Evolutionary conservation across 2,113 vertebrate species (phyloP).

Genomic region (Syrrhaptes paradoxus): DNA sequence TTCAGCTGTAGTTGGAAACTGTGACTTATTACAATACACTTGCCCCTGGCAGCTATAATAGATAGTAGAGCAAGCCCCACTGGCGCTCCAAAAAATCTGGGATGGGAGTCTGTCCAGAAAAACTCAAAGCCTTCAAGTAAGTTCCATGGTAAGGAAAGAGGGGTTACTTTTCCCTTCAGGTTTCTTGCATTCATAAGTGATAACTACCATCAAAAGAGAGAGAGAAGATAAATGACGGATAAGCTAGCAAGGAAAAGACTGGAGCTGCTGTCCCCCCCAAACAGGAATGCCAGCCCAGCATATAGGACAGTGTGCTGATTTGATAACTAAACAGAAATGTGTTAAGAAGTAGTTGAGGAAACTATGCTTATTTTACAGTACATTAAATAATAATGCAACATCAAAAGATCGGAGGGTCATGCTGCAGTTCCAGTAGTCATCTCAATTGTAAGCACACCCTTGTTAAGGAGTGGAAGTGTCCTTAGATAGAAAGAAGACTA

Average conservation of each 20-base stretch:
- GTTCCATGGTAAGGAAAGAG: slow-evolving; percentile 58
- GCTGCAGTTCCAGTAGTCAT: not conserved
- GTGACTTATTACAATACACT: not conserved
- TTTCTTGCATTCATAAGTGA: slow-evolving; percentile 45
- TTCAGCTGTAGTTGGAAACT: not conserved
- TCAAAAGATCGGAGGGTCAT: not conserved
- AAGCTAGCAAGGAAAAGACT: slow-evolving; percentile 34
- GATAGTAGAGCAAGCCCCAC: not conserved
- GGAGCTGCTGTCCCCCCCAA: slow-evolving; percentile 12
- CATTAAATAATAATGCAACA: not conserved
- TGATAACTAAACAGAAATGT: not conserved
- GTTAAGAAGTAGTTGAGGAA: not conserved
- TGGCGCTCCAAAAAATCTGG: slow-evolving; percentile 27
- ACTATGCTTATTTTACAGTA: not conserved
- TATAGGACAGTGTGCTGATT: not conserved
- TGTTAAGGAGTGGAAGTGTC: not conserved
- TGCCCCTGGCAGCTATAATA: not conserved
- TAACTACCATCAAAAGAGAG: slow-evolving; percentile 59
- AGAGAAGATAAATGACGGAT: slow-evolving; percentile 33
- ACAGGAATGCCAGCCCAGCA: not conserved
- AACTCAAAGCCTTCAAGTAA: slow-evolving; percentile 48
- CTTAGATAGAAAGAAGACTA: not conserved
- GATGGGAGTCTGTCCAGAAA: slow-evolving; percentile 53
- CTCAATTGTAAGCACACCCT: not conserved
- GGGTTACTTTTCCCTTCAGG: slow-evolving; percentile 32